Conservation (phyloP, 1,140 invertebrate species). For the Pemphigus obesinymphae region DNA sequence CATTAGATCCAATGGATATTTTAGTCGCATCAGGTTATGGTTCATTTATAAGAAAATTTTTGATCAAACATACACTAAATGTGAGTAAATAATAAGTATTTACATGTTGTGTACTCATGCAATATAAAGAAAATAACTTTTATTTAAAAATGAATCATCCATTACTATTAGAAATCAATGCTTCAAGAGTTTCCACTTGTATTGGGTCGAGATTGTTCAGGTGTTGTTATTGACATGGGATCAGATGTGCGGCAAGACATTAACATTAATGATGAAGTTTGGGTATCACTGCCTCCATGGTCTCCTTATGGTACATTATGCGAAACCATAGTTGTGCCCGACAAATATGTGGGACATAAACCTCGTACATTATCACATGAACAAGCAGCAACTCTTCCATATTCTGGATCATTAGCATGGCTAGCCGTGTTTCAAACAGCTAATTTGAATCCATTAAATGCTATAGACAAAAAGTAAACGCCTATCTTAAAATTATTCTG, state of each 20-base stretch:
- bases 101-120: too few relatives aligned
- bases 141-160: not conserved
- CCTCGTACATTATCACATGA: conserved; percentile 64
- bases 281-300: conserved; percentile 59
- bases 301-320: conserved; percentile 57
- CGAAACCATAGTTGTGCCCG: conserved; percentile 59
- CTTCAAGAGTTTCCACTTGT: conserved; percentile 58
- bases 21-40: conserved; percentile 63
- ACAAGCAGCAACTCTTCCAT: conserved; percentile 66
- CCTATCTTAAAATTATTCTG: too few relatives aligned
- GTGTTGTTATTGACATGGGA: conserved; percentile 62
- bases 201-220: conserved; percentile 65
- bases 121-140: too few relatives aligned
- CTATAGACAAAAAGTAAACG: conserved; percentile 57
- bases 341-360: conserved; percentile 59
- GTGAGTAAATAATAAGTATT: not conserved
- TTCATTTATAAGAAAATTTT: conserved; percentile 55
- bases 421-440: conserved; percentile 58
- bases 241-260: conserved; percentile 55
- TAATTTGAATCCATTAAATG: conserved; percentile 54
- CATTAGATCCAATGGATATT: conserved; percentile 61
- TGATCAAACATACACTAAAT: conserved; percentile 48
- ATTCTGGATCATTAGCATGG: conserved; percentile 64
- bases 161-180: conserved; percentile 21
- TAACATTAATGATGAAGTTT: conserved; percentile 61